Evolutionary conservation across 2,797 vertebrate genomes (phyloP).

Genomic region (Rhynchonycteris naso): DNA sequence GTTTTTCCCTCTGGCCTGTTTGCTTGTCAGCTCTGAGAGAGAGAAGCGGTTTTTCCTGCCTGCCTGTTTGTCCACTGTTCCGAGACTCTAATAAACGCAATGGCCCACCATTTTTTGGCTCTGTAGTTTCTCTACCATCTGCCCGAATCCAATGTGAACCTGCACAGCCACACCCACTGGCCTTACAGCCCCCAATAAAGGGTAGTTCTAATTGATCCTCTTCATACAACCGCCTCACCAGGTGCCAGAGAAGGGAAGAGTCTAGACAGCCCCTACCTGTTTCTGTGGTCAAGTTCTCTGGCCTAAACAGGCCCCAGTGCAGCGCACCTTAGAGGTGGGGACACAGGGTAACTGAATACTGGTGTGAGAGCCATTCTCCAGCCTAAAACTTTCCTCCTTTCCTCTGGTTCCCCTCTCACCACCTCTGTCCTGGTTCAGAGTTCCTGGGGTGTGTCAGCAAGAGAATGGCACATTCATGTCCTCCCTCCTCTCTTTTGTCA

Average conservation of each 20-base stretch:
- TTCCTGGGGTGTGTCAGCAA: not conserved
- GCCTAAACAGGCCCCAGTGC: not conserved
- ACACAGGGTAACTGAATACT: not conserved
- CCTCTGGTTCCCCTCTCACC: fast-evolving
- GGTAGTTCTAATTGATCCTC: not conserved
- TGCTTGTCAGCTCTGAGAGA: no score
- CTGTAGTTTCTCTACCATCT: no score
- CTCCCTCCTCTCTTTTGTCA: not conserved
- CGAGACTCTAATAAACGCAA: no score
- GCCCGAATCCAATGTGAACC: no score
- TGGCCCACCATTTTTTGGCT: no score
- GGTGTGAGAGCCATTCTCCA: not conserved
- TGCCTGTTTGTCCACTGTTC: no score
- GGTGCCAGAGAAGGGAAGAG: not conserved
- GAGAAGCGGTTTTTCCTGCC: no score
- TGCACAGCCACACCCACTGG: no score
- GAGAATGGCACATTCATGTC: not conserved
- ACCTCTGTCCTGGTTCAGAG: not conserved
- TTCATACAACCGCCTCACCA: not conserved
- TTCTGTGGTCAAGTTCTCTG: not conserved
- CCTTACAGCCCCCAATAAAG: not conserved
- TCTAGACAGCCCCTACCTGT: not conserved
- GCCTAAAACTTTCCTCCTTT: not conserved
- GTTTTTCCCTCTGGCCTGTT: no score
- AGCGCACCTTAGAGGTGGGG: not conserved